These are phyloP conservation scores for Phaonia tiefii DNA, from an alignment of 2,888 invertebrate genomes.

Conservation along the genomic window DNA sequence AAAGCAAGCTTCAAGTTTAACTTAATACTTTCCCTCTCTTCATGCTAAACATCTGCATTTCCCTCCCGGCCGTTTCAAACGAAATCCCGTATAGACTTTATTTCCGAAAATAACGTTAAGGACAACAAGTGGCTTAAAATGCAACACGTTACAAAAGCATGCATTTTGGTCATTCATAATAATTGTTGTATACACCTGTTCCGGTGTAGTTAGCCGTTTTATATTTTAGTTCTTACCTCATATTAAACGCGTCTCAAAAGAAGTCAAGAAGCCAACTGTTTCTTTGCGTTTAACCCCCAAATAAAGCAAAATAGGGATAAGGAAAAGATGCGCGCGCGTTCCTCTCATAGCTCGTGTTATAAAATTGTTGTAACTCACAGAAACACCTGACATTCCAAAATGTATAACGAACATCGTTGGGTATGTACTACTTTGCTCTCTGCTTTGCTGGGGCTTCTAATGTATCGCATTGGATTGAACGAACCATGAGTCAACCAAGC, in stretches of 20 bases:
- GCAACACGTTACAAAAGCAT: conserved; percentile 16
- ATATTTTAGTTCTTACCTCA: not conserved
- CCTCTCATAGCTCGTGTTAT: conserved; percentile 39
- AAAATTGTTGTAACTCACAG: conserved; percentile 9
- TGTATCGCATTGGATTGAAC: conserved; percentile 13
- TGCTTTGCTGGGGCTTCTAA: conserved; percentile 8
- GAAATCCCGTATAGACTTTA: no score
- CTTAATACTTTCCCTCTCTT: no score
- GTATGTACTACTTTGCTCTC: conserved; percentile 22
- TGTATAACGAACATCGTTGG: not conserved
- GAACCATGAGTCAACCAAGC: conserved; percentile 37
- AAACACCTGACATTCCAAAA: conserved; percentile 58
- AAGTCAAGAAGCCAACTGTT: conserved; percentile 18
- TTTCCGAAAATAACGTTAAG: not conserved
- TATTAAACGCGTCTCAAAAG: conserved; percentile 3
- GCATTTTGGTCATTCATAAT: not conserved
- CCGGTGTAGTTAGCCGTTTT: conserved; percentile 6
- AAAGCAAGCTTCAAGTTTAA: no score
- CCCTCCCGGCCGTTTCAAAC: no score
- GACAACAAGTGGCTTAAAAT: conserved; percentile 7
- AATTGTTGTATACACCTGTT: conserved; percentile 23
- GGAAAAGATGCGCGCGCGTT: not conserved
- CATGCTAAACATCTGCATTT: not conserved
- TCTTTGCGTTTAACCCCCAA: not conserved
- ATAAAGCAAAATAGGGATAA: conserved; percentile 14